These are phyloP conservation scores for Epinotia bilunana DNA, from an alignment of 2,888 invertebrate genomes.

Conservation along the genomic window DNA sequence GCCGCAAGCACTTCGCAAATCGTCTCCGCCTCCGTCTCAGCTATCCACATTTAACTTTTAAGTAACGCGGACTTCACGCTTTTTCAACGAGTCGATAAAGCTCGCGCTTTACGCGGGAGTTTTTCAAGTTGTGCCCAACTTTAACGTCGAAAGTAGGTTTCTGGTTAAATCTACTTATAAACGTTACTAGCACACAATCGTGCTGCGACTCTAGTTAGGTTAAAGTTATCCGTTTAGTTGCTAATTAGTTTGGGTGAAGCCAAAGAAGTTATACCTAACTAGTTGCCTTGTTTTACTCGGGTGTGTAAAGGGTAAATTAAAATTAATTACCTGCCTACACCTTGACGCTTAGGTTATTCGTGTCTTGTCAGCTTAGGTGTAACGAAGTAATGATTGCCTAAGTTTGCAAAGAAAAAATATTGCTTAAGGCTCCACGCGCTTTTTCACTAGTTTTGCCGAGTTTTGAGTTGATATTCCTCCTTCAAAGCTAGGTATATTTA, in stretches of 20 bases:
- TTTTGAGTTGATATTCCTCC: too few relatives aligned
- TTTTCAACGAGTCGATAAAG: constrained; percentile 52
- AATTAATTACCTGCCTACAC: not conserved
- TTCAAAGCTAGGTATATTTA: too few relatives aligned
- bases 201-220: not conserved
- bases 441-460: too few relatives aligned
- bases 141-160: constrained; percentile 62
- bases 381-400: not conserved
- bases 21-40: constrained; percentile 60
- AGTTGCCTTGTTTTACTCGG: not conserved
- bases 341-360: not conserved
- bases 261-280: not conserved
- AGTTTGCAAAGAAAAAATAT: too few relatives aligned
- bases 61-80: constrained; percentile 61
- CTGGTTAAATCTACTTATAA: constrained; percentile 28
- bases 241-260: constrained; percentile 1
- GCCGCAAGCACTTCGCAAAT: constrained; percentile 49
- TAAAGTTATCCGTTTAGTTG: constrained; percentile 15
- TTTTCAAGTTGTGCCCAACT: constrained; percentile 60
- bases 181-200: constrained; percentile 22
- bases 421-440: too few relatives aligned
- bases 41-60: constrained; percentile 68
- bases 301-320: constrained; percentile 1
- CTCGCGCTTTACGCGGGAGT: constrained; percentile 62
- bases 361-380: not conserved